A percentile compares a stretch with the other conserved stretches of the same genome.
Conservation (phyloP, 37 sponge, comb jelly and placozoan species). For the Mnemiopsis leidyi region DNA sequence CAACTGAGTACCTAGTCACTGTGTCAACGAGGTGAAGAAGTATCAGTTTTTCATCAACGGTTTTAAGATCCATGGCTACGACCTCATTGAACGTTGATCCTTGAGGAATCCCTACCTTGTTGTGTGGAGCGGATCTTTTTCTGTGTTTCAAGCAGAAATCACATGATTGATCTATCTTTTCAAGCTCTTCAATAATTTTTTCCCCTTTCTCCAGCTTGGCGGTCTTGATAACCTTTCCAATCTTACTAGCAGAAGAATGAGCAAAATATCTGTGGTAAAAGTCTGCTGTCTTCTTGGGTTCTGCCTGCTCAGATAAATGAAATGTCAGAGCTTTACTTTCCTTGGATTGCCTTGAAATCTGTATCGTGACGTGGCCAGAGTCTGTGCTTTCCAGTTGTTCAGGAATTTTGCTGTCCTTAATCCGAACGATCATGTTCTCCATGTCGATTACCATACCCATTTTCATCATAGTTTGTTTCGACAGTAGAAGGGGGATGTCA, state of each 20-base stretch:
- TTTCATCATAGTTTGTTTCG: not conserved
- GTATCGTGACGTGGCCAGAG: not conserved
- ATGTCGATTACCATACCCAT: not conserved
- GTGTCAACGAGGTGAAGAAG: not conserved
- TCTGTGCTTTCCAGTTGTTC: not conserved
- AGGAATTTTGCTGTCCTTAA: not conserved
- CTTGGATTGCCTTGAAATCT: not conserved
- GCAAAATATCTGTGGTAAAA: not conserved
- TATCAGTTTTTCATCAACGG: not conserved
- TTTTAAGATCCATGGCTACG: slow-evolving; percentile 18
- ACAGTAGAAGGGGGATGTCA: not conserved
- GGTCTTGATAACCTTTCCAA: not conserved
- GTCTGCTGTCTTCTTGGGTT: not conserved
- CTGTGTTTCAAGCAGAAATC: not conserved
- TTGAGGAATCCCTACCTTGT: not conserved
- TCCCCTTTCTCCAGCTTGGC: not conserved
- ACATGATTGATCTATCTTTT: not conserved
- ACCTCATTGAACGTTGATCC: not conserved
- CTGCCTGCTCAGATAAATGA: not conserved
- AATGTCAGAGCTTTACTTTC: not conserved
- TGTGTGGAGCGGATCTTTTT: not conserved
- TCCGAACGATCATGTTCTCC: not conserved
- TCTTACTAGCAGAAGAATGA: not conserved
- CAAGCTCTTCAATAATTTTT: not conserved
- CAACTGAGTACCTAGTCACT: slow-evolving; percentile 4